These are phyloP conservation scores for Aplochiton taeniatus DNA, from an alignment of 2,797 vertebrate genomes.

Conservation along the genomic window DNA sequence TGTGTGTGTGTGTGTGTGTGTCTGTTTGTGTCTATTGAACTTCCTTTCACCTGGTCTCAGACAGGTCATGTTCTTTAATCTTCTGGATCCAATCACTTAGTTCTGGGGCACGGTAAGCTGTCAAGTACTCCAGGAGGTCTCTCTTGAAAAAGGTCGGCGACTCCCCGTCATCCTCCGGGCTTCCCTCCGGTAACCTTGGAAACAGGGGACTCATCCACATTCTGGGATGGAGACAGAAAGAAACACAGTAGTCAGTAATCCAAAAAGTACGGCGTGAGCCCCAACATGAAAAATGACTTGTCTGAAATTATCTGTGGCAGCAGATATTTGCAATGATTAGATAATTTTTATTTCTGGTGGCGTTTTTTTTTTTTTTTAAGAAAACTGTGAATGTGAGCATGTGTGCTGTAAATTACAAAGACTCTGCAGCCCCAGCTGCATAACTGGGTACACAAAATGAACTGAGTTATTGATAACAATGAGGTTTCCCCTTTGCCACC, in stretches of 20 bases:
- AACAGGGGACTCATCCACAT: constrained; percentile 96
- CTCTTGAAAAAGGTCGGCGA: constrained; percentile 90
- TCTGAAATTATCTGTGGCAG: too few relatives aligned
- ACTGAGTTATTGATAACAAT: too few relatives aligned
- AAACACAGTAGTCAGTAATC: too few relatives aligned
- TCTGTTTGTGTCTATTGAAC: not conserved
- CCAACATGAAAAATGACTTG: too few relatives aligned
- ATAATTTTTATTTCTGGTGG: not conserved
- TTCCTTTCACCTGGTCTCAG: constrained; percentile 79
- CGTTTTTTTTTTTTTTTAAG: not conserved
- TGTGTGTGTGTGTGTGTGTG: constrained; percentile 1
- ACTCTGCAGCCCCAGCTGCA: constrained; percentile 12
- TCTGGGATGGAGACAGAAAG: constrained; percentile 62
- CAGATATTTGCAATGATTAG: too few relatives aligned
- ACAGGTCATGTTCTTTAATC: constrained; percentile 89
- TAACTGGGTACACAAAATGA: constrained; percentile 2
- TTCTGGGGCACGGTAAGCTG: constrained; percentile 79
- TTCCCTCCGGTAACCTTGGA: constrained; percentile 79
- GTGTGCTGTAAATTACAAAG: not conserved
- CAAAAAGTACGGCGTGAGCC: too few relatives aligned
- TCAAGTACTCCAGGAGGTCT: constrained; percentile 89
- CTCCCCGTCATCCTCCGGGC: constrained; percentile 78
- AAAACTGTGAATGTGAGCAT: not conserved
- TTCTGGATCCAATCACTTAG: constrained; percentile 88
- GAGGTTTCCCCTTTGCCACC: too few relatives aligned